Percentiles rank a stretch among this genome's conserved stretches.
Conservation (phyloP, 2,113 vertebrate species). For the Recurvirostra avosetta region DNA sequence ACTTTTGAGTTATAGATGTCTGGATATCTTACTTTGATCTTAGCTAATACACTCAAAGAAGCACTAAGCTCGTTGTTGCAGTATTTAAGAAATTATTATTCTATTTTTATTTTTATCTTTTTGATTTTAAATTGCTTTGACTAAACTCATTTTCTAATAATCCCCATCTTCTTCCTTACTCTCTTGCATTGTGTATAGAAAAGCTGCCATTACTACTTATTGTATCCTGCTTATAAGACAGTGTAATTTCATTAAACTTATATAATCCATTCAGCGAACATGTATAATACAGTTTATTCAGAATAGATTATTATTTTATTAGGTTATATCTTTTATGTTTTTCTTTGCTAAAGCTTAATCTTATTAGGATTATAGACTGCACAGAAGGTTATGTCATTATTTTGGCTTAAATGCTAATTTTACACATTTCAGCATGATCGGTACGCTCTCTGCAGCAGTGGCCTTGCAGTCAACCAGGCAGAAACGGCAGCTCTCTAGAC, state of each 20-base stretch:
- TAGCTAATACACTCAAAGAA: neutral
- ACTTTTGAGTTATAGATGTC: neutral
- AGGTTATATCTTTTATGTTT: slow-evolving; percentile 46
- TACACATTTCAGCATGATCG: slow-evolving; percentile 45
- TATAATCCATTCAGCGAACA: slow-evolving; percentile 56
- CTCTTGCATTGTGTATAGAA: neutral
- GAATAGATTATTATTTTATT: slow-evolving; percentile 57
- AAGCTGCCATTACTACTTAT: slow-evolving; percentile 58
- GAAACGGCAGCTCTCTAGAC: slow-evolving; percentile 10
- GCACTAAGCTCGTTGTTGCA: neutral
- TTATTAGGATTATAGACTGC: slow-evolving; percentile 30
- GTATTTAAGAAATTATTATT: slow-evolving; percentile 27
- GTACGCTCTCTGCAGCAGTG: neutral
- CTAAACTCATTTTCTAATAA: slow-evolving; percentile 54
- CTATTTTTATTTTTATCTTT: slow-evolving; percentile 44
- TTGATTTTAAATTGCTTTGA: slow-evolving; percentile 24
- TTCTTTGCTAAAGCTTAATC: slow-evolving; percentile 53
- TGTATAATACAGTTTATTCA: slow-evolving; percentile 36
- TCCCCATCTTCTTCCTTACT: slow-evolving; percentile 19
- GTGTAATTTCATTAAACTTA: slow-evolving; percentile 57
- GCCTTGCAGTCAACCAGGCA: neutral
- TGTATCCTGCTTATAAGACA: slow-evolving; percentile 57
- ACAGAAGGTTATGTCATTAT: slow-evolving; percentile 37
- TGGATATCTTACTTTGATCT: neutral
- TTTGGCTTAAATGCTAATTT: slow-evolving; percentile 61